A percentile compares a stretch with the other conserved stretches of the same genome.
phyloP scores from a whole-genome alignment of 2,888 invertebrate species.

The Podabrus alpinus region DNA sequence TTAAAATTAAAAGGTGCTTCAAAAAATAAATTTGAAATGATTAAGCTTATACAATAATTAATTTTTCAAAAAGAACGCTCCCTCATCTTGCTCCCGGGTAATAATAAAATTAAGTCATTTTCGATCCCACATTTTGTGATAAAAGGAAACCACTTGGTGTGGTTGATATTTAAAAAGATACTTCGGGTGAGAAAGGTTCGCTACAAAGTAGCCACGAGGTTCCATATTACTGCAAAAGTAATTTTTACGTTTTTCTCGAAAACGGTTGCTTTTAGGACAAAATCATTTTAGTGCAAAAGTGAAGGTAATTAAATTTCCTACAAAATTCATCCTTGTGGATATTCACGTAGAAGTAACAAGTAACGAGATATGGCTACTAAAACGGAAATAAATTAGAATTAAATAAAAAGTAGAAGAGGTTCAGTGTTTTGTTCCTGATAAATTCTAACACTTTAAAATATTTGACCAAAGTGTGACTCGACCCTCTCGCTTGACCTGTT shows the following conservation, averaged over 20 bases:
- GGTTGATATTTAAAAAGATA: background rate
- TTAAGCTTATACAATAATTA: no score
- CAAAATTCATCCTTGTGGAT: background rate
- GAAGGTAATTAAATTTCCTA: background rate
- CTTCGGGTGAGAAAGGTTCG: background rate
- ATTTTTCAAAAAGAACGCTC: no score
- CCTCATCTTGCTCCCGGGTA: no score
- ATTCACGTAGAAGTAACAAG: background rate
- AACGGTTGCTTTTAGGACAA: background rate
- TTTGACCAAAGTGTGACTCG: no score
- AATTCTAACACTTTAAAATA: no score
- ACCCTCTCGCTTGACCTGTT: no score
- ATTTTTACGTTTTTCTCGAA: background rate
- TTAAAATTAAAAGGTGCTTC: no score
- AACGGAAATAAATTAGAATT: background rate
- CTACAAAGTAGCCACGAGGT: background rate
- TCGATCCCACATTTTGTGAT: background rate
- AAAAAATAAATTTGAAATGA: no score
- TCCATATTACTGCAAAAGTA: background rate
- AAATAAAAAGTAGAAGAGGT: background rate
- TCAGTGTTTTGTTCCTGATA: background rate
- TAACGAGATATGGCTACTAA: background rate
- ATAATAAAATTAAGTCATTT: background rate
- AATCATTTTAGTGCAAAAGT: background rate
- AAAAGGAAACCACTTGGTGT: background rate